Conservation (phyloP, 2,888 invertebrate species). For the Dynastes hyllus region DNA sequence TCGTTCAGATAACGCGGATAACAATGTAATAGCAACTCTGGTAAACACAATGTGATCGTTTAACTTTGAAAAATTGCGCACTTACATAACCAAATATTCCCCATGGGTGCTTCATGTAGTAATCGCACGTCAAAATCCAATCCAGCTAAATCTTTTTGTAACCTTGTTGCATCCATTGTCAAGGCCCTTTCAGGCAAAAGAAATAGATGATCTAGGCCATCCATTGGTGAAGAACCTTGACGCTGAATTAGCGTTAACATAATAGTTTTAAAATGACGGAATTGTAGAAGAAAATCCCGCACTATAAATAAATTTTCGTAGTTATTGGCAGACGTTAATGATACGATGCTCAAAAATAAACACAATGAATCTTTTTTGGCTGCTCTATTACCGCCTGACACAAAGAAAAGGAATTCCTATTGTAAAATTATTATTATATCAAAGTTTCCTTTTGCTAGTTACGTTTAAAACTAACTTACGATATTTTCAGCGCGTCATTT, state of each 20-base stretch:
- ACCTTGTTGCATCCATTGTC: conserved; percentile 73
- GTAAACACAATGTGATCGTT: neutral
- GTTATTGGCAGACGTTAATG: conserved; percentile 10
- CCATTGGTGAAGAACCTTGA: conserved; percentile 69
- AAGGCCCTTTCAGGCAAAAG: conserved; percentile 74
- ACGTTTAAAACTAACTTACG: neutral
- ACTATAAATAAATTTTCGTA: neutral
- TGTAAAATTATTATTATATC: neutral
- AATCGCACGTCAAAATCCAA: conserved; percentile 74
- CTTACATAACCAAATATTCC: conserved; percentile 77
- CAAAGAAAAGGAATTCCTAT: neutral
- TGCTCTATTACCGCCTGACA: neutral
- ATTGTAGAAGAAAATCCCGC: neutral
- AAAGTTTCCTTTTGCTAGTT: neutral
- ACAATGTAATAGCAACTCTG: neutral
- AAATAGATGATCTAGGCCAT: conserved; percentile 75
- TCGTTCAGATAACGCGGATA: neutral
- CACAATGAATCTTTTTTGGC: neutral
- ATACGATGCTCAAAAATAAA: conserved; percentile 13
- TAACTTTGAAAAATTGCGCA: conserved; percentile 54
- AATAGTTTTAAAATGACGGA: conserved; percentile 1
- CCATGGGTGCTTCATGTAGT: conserved; percentile 73
- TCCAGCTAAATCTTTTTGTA: conserved; percentile 74
- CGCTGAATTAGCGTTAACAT: conserved; percentile 59
- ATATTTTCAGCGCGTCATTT: conserved; percentile 8